A percentile compares a stretch with the other conserved stretches of the same genome.
Evolutionary conservation across 2,797 vertebrate species (phyloP).

Genomic region (Perodicticus potto): DNA sequence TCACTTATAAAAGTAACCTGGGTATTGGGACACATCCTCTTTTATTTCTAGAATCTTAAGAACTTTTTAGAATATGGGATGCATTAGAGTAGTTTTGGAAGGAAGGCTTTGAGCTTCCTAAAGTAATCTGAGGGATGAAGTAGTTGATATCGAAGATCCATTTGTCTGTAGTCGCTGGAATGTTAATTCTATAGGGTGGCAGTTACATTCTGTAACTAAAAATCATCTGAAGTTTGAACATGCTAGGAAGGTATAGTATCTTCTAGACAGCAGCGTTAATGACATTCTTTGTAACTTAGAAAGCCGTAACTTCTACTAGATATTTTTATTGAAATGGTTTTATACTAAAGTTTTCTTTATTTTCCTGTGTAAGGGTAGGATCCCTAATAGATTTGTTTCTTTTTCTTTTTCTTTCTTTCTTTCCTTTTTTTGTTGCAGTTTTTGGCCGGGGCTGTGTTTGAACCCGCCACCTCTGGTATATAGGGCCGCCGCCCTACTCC

Average conservation of each 20-base stretch:
- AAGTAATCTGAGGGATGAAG: neutral
- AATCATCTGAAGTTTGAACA: neutral
- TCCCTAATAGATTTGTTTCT: too few relatives aligned
- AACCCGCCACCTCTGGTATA: too few relatives aligned
- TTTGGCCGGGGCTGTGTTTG: too few relatives aligned
- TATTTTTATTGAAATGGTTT: neutral
- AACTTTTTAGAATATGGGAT: neutral
- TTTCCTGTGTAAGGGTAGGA: neutral
- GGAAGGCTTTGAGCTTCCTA: neutral
- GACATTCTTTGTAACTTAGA: neutral
- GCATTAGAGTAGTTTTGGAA: neutral
- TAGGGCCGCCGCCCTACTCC: too few relatives aligned
- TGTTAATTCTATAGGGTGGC: neutral
- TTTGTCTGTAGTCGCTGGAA: neutral
- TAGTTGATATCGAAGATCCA: neutral
- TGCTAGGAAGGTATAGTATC: neutral
- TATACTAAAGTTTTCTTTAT: neutral
- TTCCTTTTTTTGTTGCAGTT: too few relatives aligned
- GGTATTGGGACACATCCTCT: neutral
- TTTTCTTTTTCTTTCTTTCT: too few relatives aligned
- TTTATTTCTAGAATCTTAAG: constrained; percentile 21
- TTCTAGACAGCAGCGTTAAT: neutral
- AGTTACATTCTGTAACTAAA: neutral
- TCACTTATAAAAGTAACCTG: neutral
- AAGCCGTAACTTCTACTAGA: neutral